phyloP scores from a whole-genome alignment of 2,113 vertebrate species.

The Apus apus region DNA sequence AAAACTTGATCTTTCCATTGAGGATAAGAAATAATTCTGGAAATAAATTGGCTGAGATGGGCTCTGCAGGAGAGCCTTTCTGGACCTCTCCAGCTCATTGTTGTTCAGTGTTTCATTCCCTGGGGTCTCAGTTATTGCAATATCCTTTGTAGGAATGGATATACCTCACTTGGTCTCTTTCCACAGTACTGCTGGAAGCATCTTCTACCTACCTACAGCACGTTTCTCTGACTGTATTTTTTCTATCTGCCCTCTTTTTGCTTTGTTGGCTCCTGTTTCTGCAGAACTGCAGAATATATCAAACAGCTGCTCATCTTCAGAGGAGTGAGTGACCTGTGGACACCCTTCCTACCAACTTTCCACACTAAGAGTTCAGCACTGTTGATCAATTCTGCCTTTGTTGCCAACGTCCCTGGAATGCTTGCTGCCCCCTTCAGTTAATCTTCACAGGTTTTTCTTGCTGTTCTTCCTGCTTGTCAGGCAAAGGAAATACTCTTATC shows the following conservation, averaged over 20 bases:
- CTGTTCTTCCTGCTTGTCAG: background rate
- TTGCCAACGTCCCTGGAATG: background rate
- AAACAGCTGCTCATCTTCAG: background rate
- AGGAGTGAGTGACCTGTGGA: background rate
- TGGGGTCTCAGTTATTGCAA: background rate
- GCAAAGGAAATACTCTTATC: background rate
- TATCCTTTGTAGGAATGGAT: background rate
- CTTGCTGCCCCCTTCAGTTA: background rate
- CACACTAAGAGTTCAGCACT: background rate
- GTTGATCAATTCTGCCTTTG: background rate
- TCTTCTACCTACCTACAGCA: background rate
- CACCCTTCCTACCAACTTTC: background rate
- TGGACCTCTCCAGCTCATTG: background rate
- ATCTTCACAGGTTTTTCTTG: background rate
- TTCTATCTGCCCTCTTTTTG: background rate
- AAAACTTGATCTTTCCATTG: background rate
- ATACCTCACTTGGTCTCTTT: background rate
- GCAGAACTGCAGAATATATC: background rate
- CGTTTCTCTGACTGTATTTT: background rate
- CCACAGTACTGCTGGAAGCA: background rate
- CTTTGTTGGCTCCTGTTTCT: background rate
- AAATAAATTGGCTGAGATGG: background rate
- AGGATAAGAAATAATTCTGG: background rate
- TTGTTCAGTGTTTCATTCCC: background rate
- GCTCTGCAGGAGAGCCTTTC: background rate